phyloP scores from a whole-genome alignment of 2,113 vertebrate genomes.

The Uria aalge region DNA sequence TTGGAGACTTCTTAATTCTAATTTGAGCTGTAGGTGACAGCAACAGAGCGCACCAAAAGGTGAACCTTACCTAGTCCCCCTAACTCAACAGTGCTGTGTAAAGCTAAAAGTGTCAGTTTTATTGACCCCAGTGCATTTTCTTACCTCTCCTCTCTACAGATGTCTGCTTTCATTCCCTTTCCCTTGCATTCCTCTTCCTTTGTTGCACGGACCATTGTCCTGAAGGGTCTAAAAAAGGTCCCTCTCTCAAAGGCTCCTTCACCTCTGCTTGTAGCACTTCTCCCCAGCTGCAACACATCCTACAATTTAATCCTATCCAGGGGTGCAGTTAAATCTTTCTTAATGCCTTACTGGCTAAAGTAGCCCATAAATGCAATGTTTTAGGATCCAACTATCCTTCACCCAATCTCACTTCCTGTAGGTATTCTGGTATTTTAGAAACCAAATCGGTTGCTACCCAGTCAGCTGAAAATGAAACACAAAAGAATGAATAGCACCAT shows the following conservation, averaged over 20 bases:
- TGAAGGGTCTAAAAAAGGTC: neutral
- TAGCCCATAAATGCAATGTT: neutral
- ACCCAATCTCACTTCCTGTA: neutral
- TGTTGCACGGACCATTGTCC: neutral
- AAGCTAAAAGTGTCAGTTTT: neutral
- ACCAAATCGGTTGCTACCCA: neutral
- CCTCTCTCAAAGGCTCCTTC: neutral
- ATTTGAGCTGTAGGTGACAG: neutral
- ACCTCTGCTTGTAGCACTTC: neutral
- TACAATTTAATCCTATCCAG: neutral
- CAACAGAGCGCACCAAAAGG: neutral
- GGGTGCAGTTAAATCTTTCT: neutral
- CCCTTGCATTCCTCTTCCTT: neutral
- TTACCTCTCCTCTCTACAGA: neutral
- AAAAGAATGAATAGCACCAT: neutral
- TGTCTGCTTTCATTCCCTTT: neutral
- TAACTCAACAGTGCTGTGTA: neutral
- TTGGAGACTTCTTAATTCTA: neutral
- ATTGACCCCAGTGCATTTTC: neutral
- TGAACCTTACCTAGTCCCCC: neutral
- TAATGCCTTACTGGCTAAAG: neutral
- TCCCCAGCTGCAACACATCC: neutral
- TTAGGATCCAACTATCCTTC: neutral
- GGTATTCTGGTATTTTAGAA: neutral
- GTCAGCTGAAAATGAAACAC: neutral